Percentiles rank a stretch among this genome's conserved stretches.
Evolutionary conservation across 2,888 invertebrate genomes (phyloP).

Genomic region (Scaptomyza parva): DNA sequence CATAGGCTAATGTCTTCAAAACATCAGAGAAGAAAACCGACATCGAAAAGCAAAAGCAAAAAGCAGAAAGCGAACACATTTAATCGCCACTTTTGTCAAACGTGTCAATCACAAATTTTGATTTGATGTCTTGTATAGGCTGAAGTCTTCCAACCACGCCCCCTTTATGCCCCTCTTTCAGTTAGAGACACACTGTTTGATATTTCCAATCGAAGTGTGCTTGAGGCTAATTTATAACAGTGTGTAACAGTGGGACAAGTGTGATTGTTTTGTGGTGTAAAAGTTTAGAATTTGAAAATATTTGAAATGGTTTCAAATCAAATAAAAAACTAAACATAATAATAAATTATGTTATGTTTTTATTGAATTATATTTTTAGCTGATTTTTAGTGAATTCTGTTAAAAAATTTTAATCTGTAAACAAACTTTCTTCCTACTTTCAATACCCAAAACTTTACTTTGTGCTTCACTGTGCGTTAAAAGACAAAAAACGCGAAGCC

Average conservation of each 20-base stretch:
- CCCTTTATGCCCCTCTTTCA: not conserved
- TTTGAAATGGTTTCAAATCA: too few relatives aligned
- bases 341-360: not conserved
- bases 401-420: not conserved
- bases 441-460: not conserved
- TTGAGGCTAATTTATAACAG: constrained; percentile 8
- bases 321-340: too few relatives aligned
- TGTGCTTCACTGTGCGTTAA: constrained; percentile 22
- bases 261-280: not conserved
- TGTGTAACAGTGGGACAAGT: constrained; percentile 38
- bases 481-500: constrained; percentile 20
- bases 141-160: constrained; percentile 19
- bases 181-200: too few relatives aligned
- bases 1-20: constrained; percentile 41
- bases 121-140: constrained; percentile 44
- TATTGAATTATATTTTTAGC: not conserved
- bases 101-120: constrained; percentile 67
- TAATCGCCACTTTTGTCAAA: constrained; percentile 78
- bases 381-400: not conserved
- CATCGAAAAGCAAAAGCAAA: not conserved
- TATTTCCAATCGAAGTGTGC: constrained; percentile 16
- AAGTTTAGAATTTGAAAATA: too few relatives aligned
- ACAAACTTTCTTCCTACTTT: not conserved
- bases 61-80: constrained; percentile 25
- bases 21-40: constrained; percentile 53